Evolutionary conservation across 2,797 vertebrate species (phyloP).

Genomic region (Avahi laniger): DNA sequence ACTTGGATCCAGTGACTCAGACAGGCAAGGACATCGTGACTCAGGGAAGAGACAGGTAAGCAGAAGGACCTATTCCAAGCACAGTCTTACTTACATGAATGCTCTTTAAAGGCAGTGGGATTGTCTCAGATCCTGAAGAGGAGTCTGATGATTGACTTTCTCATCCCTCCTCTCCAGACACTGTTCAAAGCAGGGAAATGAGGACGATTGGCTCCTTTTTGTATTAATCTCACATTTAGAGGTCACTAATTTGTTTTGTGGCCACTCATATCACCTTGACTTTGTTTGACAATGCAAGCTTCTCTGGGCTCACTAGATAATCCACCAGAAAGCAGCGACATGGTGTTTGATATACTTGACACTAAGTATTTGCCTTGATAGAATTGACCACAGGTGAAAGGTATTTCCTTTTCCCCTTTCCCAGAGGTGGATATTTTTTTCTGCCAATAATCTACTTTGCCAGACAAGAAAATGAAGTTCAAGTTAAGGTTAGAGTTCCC

Average conservation of each 20-base stretch:
- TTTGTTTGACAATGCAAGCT: background rate
- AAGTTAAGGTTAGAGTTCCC: background rate
- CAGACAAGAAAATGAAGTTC: conserved; percentile 44
- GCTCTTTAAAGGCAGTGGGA: background rate
- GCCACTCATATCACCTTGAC: background rate
- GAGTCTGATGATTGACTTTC: background rate
- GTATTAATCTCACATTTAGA: background rate
- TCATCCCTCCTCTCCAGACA: background rate
- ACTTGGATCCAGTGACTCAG: background rate
- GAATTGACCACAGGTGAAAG: background rate
- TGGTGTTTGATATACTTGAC: background rate
- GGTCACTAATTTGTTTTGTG: background rate
- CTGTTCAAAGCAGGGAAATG: background rate
- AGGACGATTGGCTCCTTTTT: background rate
- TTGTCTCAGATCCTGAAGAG: background rate
- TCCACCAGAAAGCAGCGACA: background rate
- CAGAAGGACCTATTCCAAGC: background rate
- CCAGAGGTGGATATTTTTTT: background rate
- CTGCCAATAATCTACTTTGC: background rate
- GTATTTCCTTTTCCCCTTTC: background rate
- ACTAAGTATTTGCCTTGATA: background rate
- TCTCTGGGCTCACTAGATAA: background rate
- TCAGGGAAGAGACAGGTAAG: background rate
- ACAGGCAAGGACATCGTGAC: background rate
- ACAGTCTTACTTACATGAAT: background rate